Base-by-base conservation (phyloP, 2,888 invertebrate genomes). In the Germaria angustata region DNA sequence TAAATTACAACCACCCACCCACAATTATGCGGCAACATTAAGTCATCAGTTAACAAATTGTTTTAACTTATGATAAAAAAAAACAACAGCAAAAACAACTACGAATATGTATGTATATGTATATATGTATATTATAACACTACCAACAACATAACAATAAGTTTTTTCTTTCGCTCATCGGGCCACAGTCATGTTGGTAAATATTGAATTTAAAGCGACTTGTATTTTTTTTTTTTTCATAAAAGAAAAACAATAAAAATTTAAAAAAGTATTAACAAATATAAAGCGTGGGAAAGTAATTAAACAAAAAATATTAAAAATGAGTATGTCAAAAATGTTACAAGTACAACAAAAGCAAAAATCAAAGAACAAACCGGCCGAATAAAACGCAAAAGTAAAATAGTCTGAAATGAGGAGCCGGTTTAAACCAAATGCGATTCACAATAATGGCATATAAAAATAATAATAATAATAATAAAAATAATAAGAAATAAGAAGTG, bases 251-350 rank as follows among this genome's bases (percentile, higher is more conserved):
- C 11, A 22, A 46, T 22, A 59, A 68, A 24, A 13, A 34, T 22
- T 22, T 20, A 22, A 57, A 71, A 49, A 17, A 44, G 24, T 41
- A 28, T 44, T 51, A 32, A 65, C 39, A 53, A 6, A 46, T 24
- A 75, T 55, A 69, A 69, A 75, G 81, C 81, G 77, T 81, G 81
- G 77, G 81, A 81, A 77, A 76, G 76, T 77, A 72, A 72, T 77
- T 20, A 77, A 59, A n/a, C 24, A 39, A 32, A 46, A 63, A 71
- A 65, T 28, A 63, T n/a, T 2, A 39, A 61, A 46, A 63, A 61
- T 55, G 46, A 73, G 68, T 55, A 63, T 68, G 41, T 68, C 41
- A 76, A 49, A 76, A 36, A 49, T 65, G 65, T 65, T 24, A 57
- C 24, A 63, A 69, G 9, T 46, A 49, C 39, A 53, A 32, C 7